Base-by-base conservation (phyloP, 2,113 vertebrate genomes). In the Vulpes vulpes region DNA sequence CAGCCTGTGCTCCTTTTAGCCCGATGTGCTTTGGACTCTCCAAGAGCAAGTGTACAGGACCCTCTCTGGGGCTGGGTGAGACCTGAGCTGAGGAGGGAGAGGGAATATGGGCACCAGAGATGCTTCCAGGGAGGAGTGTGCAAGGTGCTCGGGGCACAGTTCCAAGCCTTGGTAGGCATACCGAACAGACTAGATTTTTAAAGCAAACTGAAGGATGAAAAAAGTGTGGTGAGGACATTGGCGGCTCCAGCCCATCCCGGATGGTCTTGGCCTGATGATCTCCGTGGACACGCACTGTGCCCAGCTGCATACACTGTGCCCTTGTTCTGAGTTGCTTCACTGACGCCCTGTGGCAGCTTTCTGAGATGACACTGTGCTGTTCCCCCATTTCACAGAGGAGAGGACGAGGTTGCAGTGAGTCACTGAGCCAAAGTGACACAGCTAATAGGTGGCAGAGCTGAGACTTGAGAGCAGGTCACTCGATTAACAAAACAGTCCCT, bases 281-380 rank as follows among this genome's bases (percentile, higher is more conserved):
- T 38, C 9, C 5, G 0, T 1, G 16, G 11, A 49, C 1, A 0
- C 12, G 32, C n/a, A 2, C 59, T 0, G 2, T 38, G 90, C 67
- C 43, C 17, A 16, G 43, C 35, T 32, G 23, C 22, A 43, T 7
- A 4, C 0, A 3, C 20, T 20, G 6, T 60, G n/a, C 62, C 59
- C 30, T 69, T 19, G 9, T 30, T 32, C 12, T 17, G 20, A 2
- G 3, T 14, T 19, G 8, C 30, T 65, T 69, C 20, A 17, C 3
- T 69, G 64, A 27, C 0, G 7, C 15, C n/a, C 59, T 27, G 1
- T 27, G 35, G 19, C 2, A 8, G 3, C 57, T 35, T 16, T 74
- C n/a, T 62, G 84, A 69, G 62, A 59, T 3, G 12, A 7, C 2
- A 9, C 30, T 74, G 27, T 51, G 35, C 6, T 9, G 5, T n/a